A percentile compares a stretch with the other conserved stretches of the same genome.
Evolutionary conservation across 2,797 vertebrate genomes (phyloP).

Genomic region (Remorina albescens): DNA sequence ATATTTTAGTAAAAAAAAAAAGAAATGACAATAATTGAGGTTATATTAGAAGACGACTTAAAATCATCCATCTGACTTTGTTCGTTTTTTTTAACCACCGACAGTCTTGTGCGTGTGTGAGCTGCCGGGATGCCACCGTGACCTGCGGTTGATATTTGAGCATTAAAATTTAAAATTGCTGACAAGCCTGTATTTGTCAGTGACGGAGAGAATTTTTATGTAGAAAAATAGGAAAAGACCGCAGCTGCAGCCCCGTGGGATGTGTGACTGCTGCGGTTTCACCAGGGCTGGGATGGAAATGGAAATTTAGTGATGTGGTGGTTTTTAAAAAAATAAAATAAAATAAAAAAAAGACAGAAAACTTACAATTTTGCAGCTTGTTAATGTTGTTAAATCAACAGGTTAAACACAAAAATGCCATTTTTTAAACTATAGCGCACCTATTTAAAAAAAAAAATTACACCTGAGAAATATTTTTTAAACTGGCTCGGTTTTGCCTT

Average conservation of each 20-base stretch:
- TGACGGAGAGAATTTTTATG: neutral
- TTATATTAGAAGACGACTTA: too few relatives aligned
- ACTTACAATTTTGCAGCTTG: neutral
- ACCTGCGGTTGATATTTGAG: neutral
- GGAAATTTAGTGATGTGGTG: neutral
- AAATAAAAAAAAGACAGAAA: neutral
- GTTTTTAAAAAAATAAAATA: neutral
- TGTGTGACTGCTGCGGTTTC: constrained; percentile 13
- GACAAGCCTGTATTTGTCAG: neutral
- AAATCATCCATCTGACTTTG: neutral
- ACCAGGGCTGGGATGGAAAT: neutral
- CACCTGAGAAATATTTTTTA: neutral
- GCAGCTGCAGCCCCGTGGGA: constrained; percentile 1
- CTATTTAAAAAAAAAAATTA: neutral
- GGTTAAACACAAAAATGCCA: neutral
- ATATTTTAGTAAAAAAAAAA: too few relatives aligned
- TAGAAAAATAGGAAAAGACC: neutral
- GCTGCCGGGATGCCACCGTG: neutral
- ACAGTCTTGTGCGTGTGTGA: neutral
- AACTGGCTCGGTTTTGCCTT: neutral
- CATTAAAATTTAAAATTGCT: constrained; percentile 3
- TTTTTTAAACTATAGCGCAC: neutral
- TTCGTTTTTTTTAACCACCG: neutral
- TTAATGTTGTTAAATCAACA: neutral
- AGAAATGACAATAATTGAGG: neutral